Evolutionary conservation across 2,113 vertebrate genomes (phyloP), one percentile per base, ranked within the genome.

Genomic region (Sitta europaea): DNA sequence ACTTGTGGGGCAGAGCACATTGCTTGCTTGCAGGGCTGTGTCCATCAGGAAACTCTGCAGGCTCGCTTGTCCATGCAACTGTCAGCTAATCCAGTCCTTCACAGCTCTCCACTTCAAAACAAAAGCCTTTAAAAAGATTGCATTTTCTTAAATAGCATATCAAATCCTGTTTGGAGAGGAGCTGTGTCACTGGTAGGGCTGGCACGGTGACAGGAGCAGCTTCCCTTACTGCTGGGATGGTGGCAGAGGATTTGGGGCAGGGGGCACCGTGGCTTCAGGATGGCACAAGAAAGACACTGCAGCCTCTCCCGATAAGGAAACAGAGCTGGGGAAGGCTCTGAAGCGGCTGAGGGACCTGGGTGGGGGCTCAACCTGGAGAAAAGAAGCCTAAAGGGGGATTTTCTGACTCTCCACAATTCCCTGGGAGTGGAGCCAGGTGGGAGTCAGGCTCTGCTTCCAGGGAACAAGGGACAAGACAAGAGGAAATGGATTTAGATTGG

Each of bases 51-150:
- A 9, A 9, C 31, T 47, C 58, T 43, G 65, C 48, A 14, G 18
- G 19, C 55, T 86, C 0, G 0, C 23, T 63, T 70, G 19, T 70
- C 50, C 0, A 0, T 43, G 54, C 12, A 42, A 12, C 45, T 0
- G 0, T 9, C 40, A 67, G 28, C n/a, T 43, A 38, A 83, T 58
- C 24, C 86, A 76, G 53, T 33, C 43, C 77, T 90, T 62, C 78
- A 58, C 48, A 50, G 73, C 22, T 47, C 55, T 14, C 10, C 47
- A 27, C 67, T 71, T 89, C 66, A 66, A 74, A 89, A 38, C 4
- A 57, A 70, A 86, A 42, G 36, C 62, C 51, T 89, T 74, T 53
- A 35, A 75, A 83, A 79, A 51, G 23, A 62, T 27, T 79, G 31
- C 13, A 3, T 75, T 92, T 83, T 83, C 89, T 71, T 29, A 48